phyloP scores from a whole-genome alignment of 2,888 invertebrate genomes.

The Temnothorax rugatulus region DNA sequence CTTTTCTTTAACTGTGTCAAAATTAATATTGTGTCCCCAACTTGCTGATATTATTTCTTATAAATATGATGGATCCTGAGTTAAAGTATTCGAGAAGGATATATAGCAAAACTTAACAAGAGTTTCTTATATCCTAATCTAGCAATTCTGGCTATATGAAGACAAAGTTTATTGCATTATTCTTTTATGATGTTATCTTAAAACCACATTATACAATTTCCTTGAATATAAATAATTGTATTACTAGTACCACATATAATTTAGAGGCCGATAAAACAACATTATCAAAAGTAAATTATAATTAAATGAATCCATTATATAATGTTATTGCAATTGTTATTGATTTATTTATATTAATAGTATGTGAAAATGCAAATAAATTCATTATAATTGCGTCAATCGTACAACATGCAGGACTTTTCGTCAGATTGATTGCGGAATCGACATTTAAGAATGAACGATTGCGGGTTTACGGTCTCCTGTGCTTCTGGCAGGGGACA shows the following conservation, averaged over 20 bases:
- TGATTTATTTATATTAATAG: conserved; percentile 3
- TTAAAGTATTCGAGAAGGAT: not conserved
- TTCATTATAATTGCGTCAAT: conserved; percentile 8
- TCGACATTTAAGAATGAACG: conserved; percentile 28
- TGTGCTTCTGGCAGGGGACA: conserved; percentile 59
- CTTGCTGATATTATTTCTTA: conserved; percentile 31
- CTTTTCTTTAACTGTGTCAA: conserved; percentile 13
- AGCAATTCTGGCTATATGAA: not conserved
- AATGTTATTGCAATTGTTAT: not conserved
- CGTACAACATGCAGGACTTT: not conserved
- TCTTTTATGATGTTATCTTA: not conserved
- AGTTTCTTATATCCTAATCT: conserved; percentile 5
- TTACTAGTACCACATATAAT: not conserved
- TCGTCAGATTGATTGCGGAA: not conserved
- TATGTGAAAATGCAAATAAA: not conserved
- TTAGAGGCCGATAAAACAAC: not conserved
- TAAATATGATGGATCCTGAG: not conserved
- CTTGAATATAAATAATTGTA: conserved; percentile 4
- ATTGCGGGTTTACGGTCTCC: conserved; percentile 43
- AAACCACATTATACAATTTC: not conserved
- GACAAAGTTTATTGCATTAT: conserved; percentile 2
- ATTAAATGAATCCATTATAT: not conserved
- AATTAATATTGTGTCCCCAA: not conserved
- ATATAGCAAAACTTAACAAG: conserved; percentile 1
- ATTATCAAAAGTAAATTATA: not conserved